These are phyloP conservation scores for Aphis gossypii DNA, from an alignment of 1,140 invertebrate genomes.

Conservation along the genomic window DNA sequence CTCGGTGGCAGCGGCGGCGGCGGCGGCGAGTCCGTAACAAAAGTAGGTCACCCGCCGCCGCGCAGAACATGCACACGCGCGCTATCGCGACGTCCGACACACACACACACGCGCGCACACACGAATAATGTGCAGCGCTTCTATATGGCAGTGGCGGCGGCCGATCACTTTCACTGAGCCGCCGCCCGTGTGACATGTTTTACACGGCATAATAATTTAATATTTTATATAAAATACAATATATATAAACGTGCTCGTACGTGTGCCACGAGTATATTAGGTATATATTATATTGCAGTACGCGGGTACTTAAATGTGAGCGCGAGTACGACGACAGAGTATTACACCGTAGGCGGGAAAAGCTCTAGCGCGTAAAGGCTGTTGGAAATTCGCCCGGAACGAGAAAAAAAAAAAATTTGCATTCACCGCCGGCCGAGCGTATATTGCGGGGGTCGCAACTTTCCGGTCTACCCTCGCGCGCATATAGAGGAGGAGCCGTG, in stretches of 20 bases:
- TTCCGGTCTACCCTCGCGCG: background rate
- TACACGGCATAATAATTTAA: background rate
- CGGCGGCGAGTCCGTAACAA: conserved; percentile 2
- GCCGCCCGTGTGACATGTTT: background rate
- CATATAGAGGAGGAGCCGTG: too few relatives aligned
- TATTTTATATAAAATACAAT: background rate
- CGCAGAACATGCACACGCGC: background rate
- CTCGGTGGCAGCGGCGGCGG: conserved; percentile 18
- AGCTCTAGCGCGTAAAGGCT: background rate
- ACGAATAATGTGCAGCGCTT: conserved; percentile 39
- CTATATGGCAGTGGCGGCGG: background rate
- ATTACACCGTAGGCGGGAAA: too few relatives aligned
- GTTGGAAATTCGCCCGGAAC: background rate
- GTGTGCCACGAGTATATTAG: too few relatives aligned
- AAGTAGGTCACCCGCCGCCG: conserved; percentile 43
- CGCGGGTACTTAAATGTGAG: too few relatives aligned
- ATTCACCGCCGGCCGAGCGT: too few relatives aligned
- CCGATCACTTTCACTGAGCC: conserved; percentile 47
- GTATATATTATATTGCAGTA: too few relatives aligned
- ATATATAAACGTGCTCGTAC: background rate
- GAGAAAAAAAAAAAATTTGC: background rate
- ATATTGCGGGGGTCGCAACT: background rate
- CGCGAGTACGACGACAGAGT: too few relatives aligned
- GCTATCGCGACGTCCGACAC: too few relatives aligned
- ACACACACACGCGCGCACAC: background rate